Evolutionary conservation across 2,888 invertebrate genomes (phyloP).

Genomic region (Tiphia femorata): DNA sequence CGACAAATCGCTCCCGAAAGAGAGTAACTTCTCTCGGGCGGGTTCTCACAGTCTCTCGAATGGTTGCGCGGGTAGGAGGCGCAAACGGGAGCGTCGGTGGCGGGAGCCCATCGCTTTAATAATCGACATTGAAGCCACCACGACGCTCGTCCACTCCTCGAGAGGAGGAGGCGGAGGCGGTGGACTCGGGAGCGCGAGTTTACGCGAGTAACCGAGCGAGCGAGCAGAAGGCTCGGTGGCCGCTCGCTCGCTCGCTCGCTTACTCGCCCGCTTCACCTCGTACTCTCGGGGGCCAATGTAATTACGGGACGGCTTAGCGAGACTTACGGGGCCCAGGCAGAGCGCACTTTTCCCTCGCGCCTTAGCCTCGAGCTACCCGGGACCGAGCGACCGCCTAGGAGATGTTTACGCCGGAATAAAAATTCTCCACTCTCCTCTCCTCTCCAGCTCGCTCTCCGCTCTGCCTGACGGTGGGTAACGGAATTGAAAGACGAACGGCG

Average conservation of each 20-base stretch:
- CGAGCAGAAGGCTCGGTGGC: too few species aligned
- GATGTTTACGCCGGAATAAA: constrained; percentile 19
- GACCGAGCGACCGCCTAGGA: background rate
- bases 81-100: constrained; percentile 8
- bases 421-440: background rate
- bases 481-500: constrained; percentile 46
- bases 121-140: constrained; percentile 24
- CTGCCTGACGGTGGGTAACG: constrained; percentile 41
- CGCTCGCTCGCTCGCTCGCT: too few species aligned
- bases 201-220: constrained; percentile 3
- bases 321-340: constrained; percentile 13
- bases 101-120: constrained; percentile 11
- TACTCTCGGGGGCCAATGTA: constrained; percentile 10
- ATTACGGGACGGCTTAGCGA: constrained; percentile 17
- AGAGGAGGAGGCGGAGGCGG: background rate
- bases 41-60: constrained; percentile 1
- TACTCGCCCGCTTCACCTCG: constrained; percentile 4
- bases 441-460: background rate
- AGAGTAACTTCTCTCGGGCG: too few species aligned
- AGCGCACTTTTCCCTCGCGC: constrained; percentile 20
- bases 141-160: too few species aligned
- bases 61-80: too few species aligned
- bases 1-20: too few species aligned
- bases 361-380: constrained; percentile 11
- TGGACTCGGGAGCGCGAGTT: background rate